A percentile compares a stretch with the other conserved stretches of the same genome.
Conservation (phyloP, 2,888 invertebrate genomes). For the Ichneumoninae sp. region DNA sequence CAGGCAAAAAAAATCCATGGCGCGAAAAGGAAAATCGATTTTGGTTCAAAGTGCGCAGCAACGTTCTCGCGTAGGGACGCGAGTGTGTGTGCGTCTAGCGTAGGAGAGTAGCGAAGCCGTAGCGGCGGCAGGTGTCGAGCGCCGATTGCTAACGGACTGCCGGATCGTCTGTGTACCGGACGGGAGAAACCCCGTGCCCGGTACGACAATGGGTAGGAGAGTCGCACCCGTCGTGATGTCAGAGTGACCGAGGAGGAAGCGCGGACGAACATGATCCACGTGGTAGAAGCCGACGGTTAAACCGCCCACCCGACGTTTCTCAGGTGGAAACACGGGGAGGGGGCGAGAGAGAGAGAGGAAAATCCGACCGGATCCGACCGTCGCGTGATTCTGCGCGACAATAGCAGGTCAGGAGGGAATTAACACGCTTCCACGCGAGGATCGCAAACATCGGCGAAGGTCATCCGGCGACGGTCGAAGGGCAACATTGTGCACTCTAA, state of each 20-base stretch:
- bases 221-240: conserved; percentile 29
- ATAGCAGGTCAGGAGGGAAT: conserved; percentile 1
- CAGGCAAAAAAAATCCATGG: not conserved
- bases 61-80: not conserved
- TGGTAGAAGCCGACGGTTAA: conserved; percentile 46
- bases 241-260: not conserved
- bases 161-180: conserved; percentile 31
- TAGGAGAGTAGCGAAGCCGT: not conserved
- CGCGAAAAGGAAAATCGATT: conserved; percentile 6
- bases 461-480: conserved; percentile 8
- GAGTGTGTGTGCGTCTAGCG: not conserved
- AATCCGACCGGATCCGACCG: conserved; percentile 6
- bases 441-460: not conserved
- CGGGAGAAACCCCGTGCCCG: conserved; percentile 48
- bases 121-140: conserved; percentile 28
- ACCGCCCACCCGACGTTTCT: conserved; percentile 21
- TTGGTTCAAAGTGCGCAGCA: not conserved
- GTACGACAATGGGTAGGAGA: conserved; percentile 45
- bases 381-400: conserved; percentile 10
- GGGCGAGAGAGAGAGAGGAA: conserved; percentile 16
- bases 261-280: conserved; percentile 71
- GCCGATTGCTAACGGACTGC: conserved; percentile 51
- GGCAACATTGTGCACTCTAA: conserved; percentile 20
- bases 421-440: not conserved
- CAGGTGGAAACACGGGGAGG: conserved; percentile 57